Evolutionary conservation across 2,797 vertebrate species (phyloP).

Genomic region (Myotis daubentonii): DNA sequence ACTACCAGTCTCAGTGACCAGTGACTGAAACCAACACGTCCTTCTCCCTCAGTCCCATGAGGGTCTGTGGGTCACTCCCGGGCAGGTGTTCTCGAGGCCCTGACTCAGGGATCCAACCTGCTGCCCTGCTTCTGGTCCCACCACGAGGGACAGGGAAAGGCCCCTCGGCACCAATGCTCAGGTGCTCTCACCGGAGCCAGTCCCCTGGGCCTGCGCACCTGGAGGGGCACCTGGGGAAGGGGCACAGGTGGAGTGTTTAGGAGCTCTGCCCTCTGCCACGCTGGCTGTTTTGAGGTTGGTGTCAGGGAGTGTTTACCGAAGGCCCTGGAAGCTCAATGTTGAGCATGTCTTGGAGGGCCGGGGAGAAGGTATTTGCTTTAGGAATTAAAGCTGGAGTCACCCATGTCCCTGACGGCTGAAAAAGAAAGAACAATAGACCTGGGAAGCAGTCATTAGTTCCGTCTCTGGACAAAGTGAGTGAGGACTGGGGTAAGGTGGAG

Average conservation of each 20-base stretch:
- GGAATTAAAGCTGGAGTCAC: background rate
- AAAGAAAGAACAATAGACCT: background rate
- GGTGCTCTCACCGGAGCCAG: background rate
- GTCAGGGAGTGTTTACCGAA: background rate
- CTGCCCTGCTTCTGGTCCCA: background rate
- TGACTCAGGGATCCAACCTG: background rate
- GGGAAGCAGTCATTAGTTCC: no score
- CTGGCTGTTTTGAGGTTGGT: background rate
- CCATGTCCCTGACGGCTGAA: background rate
- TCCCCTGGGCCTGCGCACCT: accelerated
- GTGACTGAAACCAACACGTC: background rate
- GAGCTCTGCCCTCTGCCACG: no score
- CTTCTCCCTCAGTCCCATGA: background rate
- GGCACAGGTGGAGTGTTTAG: accelerated
- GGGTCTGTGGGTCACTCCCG: background rate
- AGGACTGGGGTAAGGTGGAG: background rate
- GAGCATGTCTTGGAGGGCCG: background rate
- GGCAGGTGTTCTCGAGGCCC: background rate
- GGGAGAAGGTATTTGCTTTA: background rate
- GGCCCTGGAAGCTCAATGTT: accelerated
- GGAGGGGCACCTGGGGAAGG: background rate
- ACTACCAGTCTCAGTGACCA: background rate
- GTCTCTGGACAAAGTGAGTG: background rate
- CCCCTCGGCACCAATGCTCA: accelerated
- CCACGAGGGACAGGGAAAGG: no score